A percentile compares a stretch with the other conserved stretches of the same genome.
Evolutionary conservation across 2,888 invertebrate genomes (phyloP).

Genomic region (Lamellibrachia columna): DNA sequence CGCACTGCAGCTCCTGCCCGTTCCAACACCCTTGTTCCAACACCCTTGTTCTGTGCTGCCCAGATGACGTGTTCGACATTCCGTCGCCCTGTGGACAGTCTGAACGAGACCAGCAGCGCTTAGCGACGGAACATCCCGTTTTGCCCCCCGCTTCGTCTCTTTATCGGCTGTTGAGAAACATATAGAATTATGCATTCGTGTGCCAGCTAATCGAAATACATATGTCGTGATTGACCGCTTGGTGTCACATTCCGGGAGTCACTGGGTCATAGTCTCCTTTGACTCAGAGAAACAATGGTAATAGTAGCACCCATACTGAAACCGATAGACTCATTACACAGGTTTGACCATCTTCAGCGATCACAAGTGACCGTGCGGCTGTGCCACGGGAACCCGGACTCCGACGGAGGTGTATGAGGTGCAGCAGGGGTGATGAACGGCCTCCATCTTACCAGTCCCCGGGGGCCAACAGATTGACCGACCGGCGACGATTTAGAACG

Average conservation of each 20-base stretch:
- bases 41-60: not conserved
- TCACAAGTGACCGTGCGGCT: not conserved
- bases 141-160: not conserved
- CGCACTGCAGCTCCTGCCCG: not conserved
- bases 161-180: not conserved
- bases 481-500: not conserved
- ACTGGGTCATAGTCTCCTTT: not conserved
- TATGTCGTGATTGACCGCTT: not conserved
- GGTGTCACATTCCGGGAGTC: not conserved
- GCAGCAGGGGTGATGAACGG: not conserved
- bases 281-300: not conserved
- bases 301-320: not conserved
- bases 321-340: too few relatives aligned
- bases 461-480: not conserved
- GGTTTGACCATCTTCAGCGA: not conserved
- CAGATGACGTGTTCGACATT: not conserved
- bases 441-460: slow-evolving; percentile 4
- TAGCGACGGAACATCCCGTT: not conserved
- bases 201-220: not conserved
- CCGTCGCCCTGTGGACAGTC: not conserved
- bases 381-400: not conserved
- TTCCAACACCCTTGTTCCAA: not conserved
- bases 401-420: not conserved
- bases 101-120: not conserved
- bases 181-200: not conserved